Base-by-base conservation (phyloP, 2,888 invertebrate species). In the Hedya salicella region DNA sequence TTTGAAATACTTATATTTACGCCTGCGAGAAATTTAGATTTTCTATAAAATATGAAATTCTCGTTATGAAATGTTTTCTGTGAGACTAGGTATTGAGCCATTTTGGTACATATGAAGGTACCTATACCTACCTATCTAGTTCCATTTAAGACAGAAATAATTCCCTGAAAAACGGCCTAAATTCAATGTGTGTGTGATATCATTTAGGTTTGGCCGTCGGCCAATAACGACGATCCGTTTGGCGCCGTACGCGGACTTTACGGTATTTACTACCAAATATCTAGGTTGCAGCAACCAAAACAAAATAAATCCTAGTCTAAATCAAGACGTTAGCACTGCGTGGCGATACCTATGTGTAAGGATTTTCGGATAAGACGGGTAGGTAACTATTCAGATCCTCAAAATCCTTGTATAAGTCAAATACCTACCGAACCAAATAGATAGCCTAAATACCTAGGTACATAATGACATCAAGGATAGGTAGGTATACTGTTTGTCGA, bases 221-320 rank as follows among this genome's bases (percentile, higher is more conserved):
- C 83, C 84, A 86, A 73, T 30, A 64, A 67, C 64, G 52, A 64
- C 32, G 61, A 73, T 74, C 67, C 63, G 49, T 71, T 72, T 77
- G 73, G 79, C 82, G 82, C 78, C 78, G 73, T 77, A 67, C 42
- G 42, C 21, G 56, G 50, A 57, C 36, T 67, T 52, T 36, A 62
- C 32, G 50, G 67, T 50, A 67, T 67, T 67, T 67, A 67, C 67
- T 67, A 67, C 62, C 62, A 67, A 67, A 67, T 61, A 66, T 49
- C 54, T 66, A 49, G 66, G 66, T 49, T 61, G 66, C 48, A 50
- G 14, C 44, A 21, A 54, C 19, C 32, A 53, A 48, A 60, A 21
- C 60, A 60, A 66, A 54, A 48, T 40, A 60, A n/a, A 52, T 32
- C 52, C 13, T 19, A 42, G 36, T 36, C 16, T 14, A 42, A 42